Base-by-base conservation (phyloP, 2,113 vertebrate species). In the Elephantulus edwardii region DNA sequence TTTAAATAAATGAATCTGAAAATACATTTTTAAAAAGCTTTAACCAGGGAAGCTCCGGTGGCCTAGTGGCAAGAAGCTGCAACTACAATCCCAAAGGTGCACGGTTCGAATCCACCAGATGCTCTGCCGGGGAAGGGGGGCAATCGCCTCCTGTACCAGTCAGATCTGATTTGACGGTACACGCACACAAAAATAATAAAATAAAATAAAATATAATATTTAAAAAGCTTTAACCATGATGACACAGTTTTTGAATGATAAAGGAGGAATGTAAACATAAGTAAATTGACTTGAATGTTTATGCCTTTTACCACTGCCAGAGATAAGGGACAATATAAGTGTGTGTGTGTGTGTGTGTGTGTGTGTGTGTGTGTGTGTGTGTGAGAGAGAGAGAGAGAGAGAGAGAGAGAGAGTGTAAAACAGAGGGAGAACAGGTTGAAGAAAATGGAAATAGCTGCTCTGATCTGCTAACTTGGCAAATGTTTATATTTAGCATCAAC, bases 401-500 rank as follows among this genome's bases (percentile, higher is more conserved):
- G 33, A 68, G 5, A 56, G 1, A 60, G 33, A 79, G 13, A 56
- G 19, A 64, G 2, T 26, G 9, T 30, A 33, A 68, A 3, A 56
- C 0, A 60, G 33, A 79, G 13, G 48, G 19, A 64, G 30, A 28
- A 22, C 58, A 44, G 77, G 14, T 6, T 68, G 6, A 77, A 38
- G 35, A 20, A 81, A 85, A 62, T 4, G 10, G 3, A 91, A 81
- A 11, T 50, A 82, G 56, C 24, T 86, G 16, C 62, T 70, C 82
- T 38, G 44, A 76, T 91, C 40, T 89, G 62, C 64, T 83, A 56
- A 71, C 42, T 42, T 68, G 28, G 42, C 52, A 93, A 92, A 83
- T 72, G 42, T 76, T 92, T 88, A 11, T 86, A 74, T 83, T 88
- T 81, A 83, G 50, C 40, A 38, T 35, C n/a, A 44, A 91, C 16